A percentile compares a stretch with the other conserved stretches of the same genome.
Evolutionary conservation across 2,797 vertebrate genomes (phyloP).

Genomic region (Thripadectes ignobilis): DNA sequence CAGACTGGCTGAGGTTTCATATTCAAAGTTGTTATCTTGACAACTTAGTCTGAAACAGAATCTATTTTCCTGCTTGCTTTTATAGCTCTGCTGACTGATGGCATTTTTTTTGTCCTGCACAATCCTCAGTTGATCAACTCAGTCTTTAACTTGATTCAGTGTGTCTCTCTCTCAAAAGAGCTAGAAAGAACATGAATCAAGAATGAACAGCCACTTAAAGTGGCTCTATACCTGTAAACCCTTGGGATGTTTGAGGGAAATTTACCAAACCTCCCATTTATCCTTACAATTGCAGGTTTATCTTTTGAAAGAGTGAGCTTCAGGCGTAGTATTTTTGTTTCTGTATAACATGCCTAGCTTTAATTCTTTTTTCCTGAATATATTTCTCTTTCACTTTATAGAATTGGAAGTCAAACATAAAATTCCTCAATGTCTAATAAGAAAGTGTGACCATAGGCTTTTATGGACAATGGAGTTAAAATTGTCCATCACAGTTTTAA

Average conservation of each 20-base stretch:
- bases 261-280: slow-evolving; percentile 32
- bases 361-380: slow-evolving; percentile 26
- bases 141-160: slow-evolving; percentile 57
- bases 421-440: slow-evolving; percentile 11
- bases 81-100: slow-evolving; percentile 28
- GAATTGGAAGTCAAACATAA: slow-evolving; percentile 4
- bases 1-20: background rate
- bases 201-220: slow-evolving; percentile 36
- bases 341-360: background rate
- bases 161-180: slow-evolving; percentile 20
- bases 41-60: slow-evolving; percentile 33
- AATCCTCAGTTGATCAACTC: slow-evolving; percentile 35
- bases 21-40: slow-evolving; percentile 25
- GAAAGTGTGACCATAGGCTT: background rate
- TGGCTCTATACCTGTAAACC: slow-evolving; percentile 26
- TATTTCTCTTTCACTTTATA: background rate
- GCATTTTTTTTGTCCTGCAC: slow-evolving; percentile 19
- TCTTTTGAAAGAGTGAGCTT: slow-evolving; percentile 41
- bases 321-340: slow-evolving; percentile 37
- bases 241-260: slow-evolving; percentile 26
- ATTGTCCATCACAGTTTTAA: slow-evolving; percentile 5
- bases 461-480: slow-evolving; percentile 8
- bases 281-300: slow-evolving; percentile 36
- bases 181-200: slow-evolving; percentile 39
- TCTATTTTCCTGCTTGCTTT: slow-evolving; percentile 40